Evolutionary conservation across 2,113 vertebrate genomes (phyloP), one percentile per base, ranked within the genome.

Genomic region (Laticauda laticaudata): DNA sequence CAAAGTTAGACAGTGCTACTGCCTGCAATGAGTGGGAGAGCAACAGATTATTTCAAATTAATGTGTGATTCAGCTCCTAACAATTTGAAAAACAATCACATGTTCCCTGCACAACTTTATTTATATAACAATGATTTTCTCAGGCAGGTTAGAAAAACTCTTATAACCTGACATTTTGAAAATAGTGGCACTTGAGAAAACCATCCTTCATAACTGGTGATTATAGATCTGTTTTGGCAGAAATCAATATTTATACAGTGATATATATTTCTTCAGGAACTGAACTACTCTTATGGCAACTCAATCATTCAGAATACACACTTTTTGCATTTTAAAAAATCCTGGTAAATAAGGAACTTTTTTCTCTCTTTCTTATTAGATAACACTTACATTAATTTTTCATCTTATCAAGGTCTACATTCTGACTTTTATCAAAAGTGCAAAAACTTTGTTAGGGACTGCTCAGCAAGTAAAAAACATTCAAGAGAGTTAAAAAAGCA

Each of bases 111-210:
- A 95, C 90, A 90, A 92, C 64, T 87, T 0, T 86, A 91, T 89
- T 94, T 94, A 91, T 87, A 34, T 43, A 56, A 87, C 8, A 91
- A 39, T 0, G 9, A 89, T 95, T 95, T 93, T 90, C 43, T 94
- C 34, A 57, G 53, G 18, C 86, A 92, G 51, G 26, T 81, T 87
- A 45, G 86, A 92, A 55, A 53, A 85, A 54, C 43, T 88, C 34
- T 91, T 94, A 92, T 88, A 90, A 75, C 59, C 89, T 94, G 91
- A 61, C 81, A 81, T 90, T 94, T 92, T 56, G 57, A 64, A 90
- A 91, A 56, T 4, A 23, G 91, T 29, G 87, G 88, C 85, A 92
- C 91, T 43, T 93, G 57, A 95, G 75, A 91, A 97, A 95, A 81
- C 20, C 26, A 51, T 4, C 34, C 45, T 90, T 93, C 10, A 88